Base-by-base conservation (phyloP, 2,888 invertebrate species). In the Empis livida region DNA sequence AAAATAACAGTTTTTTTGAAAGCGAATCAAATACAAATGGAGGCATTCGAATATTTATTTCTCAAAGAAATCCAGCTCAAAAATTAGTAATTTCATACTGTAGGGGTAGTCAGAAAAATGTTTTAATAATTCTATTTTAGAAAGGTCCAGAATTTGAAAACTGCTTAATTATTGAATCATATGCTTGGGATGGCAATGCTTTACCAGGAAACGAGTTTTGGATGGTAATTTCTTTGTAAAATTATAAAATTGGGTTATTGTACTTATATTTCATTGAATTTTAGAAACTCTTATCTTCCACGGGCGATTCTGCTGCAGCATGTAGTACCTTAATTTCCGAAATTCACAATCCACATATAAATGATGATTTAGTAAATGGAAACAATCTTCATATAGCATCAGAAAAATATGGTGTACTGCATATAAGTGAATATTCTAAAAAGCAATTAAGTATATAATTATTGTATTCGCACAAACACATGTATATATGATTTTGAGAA, bases 151-250 rank as follows among this genome's bases (percentile, higher is more conserved):
- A 66, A 49, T 61, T 73, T 51, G 65, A 59, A 16, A 71, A 74
- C 46, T 74, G 72, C 51, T 59, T 77, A 10, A 64, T 82, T 14
- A 74, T 82, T 0, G 76, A 80, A 30, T 80, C 80, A 0, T 84
- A 83, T 57, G 79, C 84, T 1, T 81, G 82, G 79, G 83, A 84
- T 59, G 78, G 80, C 9, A 84, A 84, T 58, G 76, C 83, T 1
- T 71, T 80, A 48, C 83, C 84, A 1, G 84, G 83, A 41, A 84
- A 84, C 56, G 84, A 84, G 58, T 84, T 79, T 61, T 84, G 84
- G 84, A 62, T 63, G 55, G 75, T 73, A 46, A 65, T n/a, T 35
- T 13, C 10, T 13, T 35, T n/a, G n/a, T n/a, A n/a, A 35, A 35
- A 13, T 35, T 13, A 32, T 32, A n/a, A n/a, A n/a, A 32, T 4